A percentile compares a stretch with the other conserved stretches of the same genome.
phyloP scores from a whole-genome alignment of 35 echinoderm and acorn worm species.

The Ophiothrix spiculata region DNA sequence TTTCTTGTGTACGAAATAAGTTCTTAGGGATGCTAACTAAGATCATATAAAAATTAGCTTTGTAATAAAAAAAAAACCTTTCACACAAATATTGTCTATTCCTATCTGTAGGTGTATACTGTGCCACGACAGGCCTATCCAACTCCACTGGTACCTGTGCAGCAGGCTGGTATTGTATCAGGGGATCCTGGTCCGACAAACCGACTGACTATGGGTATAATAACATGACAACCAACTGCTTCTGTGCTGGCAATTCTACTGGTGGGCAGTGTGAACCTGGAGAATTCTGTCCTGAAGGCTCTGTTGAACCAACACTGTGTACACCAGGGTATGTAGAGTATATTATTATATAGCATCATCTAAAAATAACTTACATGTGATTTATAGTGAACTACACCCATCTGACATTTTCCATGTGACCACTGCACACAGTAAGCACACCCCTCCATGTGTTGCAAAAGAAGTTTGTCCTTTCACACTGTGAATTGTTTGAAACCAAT shows the following conservation, averaged over 20 bases:
- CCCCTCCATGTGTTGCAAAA: no score
- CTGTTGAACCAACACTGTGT: slow-evolving; percentile 71
- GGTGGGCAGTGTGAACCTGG: slow-evolving; percentile 89
- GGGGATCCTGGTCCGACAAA: slow-evolving; percentile 84
- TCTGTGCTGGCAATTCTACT: slow-evolving; percentile 82
- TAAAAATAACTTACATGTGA: no score
- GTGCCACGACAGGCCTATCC: slow-evolving; percentile 58
- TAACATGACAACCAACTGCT: slow-evolving; percentile 80
- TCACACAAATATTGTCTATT: no score
- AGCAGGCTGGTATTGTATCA: slow-evolving; percentile 93
- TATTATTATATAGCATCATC: no score
- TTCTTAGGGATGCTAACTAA: no score
- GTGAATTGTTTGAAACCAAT: no score
- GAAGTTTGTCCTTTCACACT: no score
- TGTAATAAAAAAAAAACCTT: no score
- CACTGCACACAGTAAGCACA: neutral
- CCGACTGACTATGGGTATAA: slow-evolving; percentile 83
- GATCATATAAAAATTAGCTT: no score
- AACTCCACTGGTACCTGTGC: slow-evolving; percentile 66
- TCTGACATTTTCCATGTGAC: neutral
- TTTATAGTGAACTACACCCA: neutral
- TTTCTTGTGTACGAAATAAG: no score
- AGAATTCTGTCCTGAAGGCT: slow-evolving; percentile 87
- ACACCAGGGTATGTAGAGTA: slow-evolving; percentile 73
- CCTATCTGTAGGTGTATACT: slow-evolving; percentile 67